phyloP scores from a whole-genome alignment of 2,888 invertebrate genomes.

The Unio delphinus region DNA sequence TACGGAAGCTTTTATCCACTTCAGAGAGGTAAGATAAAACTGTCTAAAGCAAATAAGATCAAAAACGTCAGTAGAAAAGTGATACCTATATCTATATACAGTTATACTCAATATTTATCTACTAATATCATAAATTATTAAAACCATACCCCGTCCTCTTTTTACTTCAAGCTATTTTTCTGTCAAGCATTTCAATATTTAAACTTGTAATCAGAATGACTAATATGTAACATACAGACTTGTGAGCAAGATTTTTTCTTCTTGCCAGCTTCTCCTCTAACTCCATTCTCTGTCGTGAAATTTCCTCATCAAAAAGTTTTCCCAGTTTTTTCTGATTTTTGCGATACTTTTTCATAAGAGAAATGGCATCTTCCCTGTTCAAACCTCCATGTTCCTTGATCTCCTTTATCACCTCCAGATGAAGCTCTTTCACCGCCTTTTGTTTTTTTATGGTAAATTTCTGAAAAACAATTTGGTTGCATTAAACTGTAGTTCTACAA shows the following conservation, averaged over 20 bases:
- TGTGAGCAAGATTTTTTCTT: slow-evolving; percentile 61
- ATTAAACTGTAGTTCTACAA: no score
- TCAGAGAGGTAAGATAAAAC: no score
- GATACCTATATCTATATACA: no score
- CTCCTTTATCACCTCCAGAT: slow-evolving; percentile 56
- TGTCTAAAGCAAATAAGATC: no score
- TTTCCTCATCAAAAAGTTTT: slow-evolving; percentile 65
- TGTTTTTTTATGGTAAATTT: slow-evolving; percentile 62
- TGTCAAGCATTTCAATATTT: no score
- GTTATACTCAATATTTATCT: no score
- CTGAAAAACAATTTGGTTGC: slow-evolving; percentile 30
- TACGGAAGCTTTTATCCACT: no score
- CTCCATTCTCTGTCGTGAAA: slow-evolving; percentile 63
- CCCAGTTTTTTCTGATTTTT: slow-evolving; percentile 59
- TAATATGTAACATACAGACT: slow-evolving; percentile 48
- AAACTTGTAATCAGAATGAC: no score
- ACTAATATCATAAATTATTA: no score
- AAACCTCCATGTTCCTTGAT: slow-evolving; percentile 53
- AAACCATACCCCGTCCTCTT: no score
- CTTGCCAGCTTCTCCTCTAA: slow-evolving; percentile 67
- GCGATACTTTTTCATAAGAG: slow-evolving; percentile 63
- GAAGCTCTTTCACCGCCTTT: slow-evolving; percentile 62
- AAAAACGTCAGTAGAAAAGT: no score
- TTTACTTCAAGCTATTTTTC: no score
- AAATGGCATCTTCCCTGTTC: slow-evolving; percentile 58